These are phyloP conservation scores for Lordiphosa collinella DNA, from an alignment of 1,140 invertebrate species.

Conservation along the genomic window DNA sequence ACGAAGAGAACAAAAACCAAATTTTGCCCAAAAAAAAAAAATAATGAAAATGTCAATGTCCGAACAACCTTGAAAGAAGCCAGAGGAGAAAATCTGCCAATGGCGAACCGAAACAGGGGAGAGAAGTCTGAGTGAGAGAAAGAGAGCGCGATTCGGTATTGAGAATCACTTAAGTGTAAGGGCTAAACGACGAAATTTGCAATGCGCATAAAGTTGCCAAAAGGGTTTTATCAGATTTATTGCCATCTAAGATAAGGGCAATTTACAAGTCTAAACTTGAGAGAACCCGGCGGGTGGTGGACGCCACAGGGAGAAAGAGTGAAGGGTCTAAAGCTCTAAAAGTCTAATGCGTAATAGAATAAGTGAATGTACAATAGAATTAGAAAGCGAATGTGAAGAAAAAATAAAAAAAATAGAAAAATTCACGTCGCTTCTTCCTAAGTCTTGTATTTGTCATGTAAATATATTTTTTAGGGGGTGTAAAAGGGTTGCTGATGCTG, in stretches of 20 bases:
- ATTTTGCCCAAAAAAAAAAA: slow-evolving; percentile 53
- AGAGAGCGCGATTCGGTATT: slow-evolving; percentile 19
- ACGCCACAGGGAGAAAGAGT: not conserved
- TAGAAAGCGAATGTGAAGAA: no score
- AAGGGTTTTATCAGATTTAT: slow-evolving; percentile 11
- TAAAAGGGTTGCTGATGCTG: no score
- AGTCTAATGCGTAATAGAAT: slow-evolving; percentile 3
- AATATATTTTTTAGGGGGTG: no score
- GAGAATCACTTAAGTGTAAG: slow-evolving; percentile 57
- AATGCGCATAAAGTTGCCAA: slow-evolving; percentile 17
- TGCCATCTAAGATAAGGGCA: slow-evolving; percentile 8
- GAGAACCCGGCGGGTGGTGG: no score
- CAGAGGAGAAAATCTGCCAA: slow-evolving; percentile 73
- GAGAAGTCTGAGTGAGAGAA: slow-evolving; percentile 18
- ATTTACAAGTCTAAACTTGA: slow-evolving; percentile 7
- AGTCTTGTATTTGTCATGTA: no score
- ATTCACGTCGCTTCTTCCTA: no score
- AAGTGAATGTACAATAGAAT: no score
- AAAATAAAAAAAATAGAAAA: no score
- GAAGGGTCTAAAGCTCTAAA: not conserved
- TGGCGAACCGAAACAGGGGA: slow-evolving; percentile 29
- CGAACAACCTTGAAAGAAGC: slow-evolving; percentile 79
- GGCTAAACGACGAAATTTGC: slow-evolving; percentile 27
- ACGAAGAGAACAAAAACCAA: slow-evolving; percentile 43
- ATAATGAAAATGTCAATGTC: slow-evolving; percentile 79